Conservation (phyloP, 1,140 invertebrate species). For the Papilio polytes region DNA sequence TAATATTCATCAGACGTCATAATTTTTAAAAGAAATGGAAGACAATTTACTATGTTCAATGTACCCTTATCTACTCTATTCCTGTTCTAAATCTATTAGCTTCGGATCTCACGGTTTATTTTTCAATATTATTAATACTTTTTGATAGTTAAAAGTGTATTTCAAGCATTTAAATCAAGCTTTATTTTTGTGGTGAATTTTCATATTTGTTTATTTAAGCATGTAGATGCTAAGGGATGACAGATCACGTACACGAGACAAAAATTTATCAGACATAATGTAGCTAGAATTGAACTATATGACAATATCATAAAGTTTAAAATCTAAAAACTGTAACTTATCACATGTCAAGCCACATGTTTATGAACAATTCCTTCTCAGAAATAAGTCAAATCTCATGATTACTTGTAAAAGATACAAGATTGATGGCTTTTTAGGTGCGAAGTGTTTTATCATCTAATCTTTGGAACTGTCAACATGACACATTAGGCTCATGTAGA, state of each 20-base stretch:
- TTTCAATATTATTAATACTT: too few species aligned
- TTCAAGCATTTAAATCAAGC: neutral
- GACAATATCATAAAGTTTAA: slow-evolving; percentile 40
- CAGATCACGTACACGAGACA: slow-evolving; percentile 58
- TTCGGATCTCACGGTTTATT: neutral
- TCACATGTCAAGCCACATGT: slow-evolving; percentile 46
- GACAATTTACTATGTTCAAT: slow-evolving; percentile 27
- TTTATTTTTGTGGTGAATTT: neutral
- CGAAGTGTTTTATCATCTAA: slow-evolving; percentile 57
- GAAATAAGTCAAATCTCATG: slow-evolving; percentile 53
- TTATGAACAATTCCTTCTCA: slow-evolving; percentile 54
- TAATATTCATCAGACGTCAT: slow-evolving; percentile 41
- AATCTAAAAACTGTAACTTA: slow-evolving; percentile 36
- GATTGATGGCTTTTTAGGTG: slow-evolving; percentile 71
- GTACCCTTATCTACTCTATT: neutral
- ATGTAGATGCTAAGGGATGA: slow-evolving; percentile 52
- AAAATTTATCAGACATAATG: slow-evolving; percentile 12
- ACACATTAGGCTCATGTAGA: slow-evolving; percentile 5
- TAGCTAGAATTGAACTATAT: slow-evolving; percentile 42
- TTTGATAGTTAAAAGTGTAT: neutral
- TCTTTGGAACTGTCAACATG: slow-evolving; percentile 35
- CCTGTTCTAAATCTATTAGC: neutral
- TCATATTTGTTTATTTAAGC: slow-evolving; percentile 56
- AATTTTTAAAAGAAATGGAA: slow-evolving; percentile 22
- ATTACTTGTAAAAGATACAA: slow-evolving; percentile 56